Conservation (phyloP, 2,797 vertebrate genomes). For the Dipus sagitta region DNA sequence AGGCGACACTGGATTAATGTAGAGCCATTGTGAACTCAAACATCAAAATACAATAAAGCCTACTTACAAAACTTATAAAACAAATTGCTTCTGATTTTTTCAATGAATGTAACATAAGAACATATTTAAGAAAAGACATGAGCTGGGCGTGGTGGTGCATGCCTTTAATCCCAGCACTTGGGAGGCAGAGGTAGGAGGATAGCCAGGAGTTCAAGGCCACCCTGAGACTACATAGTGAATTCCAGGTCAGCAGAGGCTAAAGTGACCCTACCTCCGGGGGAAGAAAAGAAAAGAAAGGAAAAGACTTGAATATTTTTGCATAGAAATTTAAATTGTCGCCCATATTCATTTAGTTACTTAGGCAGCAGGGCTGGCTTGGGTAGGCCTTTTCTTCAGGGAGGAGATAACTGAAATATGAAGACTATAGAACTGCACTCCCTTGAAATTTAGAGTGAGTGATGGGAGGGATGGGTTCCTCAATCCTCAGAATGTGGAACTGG, state of each 20-base stretch:
- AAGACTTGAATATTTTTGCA: neutral
- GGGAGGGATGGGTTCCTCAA: neutral
- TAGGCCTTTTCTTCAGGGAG: too few relatives aligned
- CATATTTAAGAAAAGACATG: neutral
- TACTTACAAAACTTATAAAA: neutral
- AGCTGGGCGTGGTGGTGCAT: too few relatives aligned
- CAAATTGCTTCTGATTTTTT: constrained; percentile 13
- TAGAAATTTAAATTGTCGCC: neutral
- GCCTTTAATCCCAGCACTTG: too few relatives aligned
- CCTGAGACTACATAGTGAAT: too few relatives aligned
- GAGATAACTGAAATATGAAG: neutral
- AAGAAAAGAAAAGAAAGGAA: neutral
- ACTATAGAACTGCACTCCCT: neutral
- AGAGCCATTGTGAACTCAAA: neutral
- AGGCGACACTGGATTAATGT: neutral
- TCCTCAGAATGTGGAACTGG: neutral
- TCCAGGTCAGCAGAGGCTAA: too few relatives aligned
- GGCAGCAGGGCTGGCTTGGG: too few relatives aligned
- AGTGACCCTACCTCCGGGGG: too few relatives aligned
- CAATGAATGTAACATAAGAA: neutral
- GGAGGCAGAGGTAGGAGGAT: too few relatives aligned
- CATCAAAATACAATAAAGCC: constrained; percentile 13
- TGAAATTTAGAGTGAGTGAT: neutral
- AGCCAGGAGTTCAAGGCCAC: too few relatives aligned
- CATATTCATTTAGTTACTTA: neutral